Percentiles rank a stretch among this genome's conserved stretches.
Evolutionary conservation across 2,888 invertebrate genomes (phyloP).

Genomic region (Tenthredo amoena): DNA sequence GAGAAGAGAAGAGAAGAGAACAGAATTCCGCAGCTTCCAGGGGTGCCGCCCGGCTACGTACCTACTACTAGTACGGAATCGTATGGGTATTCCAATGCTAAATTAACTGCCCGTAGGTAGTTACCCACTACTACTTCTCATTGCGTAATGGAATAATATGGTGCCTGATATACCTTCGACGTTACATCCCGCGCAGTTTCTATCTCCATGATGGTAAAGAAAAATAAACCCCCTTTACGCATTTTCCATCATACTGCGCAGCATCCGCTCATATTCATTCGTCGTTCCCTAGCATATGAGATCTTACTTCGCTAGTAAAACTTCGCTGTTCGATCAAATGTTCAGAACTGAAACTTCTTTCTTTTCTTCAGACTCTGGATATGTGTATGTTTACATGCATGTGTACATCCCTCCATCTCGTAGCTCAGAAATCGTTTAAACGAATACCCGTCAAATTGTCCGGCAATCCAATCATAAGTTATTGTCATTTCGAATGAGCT

Average conservation of each 20-base stretch:
- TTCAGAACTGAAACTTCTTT: neutral
- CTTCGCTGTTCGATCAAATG: neutral
- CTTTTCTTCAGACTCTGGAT: neutral
- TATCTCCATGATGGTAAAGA: neutral
- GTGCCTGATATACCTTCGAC: neutral
- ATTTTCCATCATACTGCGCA: neutral
- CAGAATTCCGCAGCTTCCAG: conserved; percentile 72
- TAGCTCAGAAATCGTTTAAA: neutral
- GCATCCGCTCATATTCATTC: neutral
- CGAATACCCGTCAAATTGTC: neutral
- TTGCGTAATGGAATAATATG: conserved; percentile 71
- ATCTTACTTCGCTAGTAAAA: neutral
- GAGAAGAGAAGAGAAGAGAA: conserved; percentile 63
- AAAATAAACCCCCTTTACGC: neutral
- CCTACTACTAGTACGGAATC: neutral
- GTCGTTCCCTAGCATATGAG: neutral
- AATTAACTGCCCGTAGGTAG: conserved; percentile 73
- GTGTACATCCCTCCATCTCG: neutral
- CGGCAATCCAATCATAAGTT: conserved; percentile 36
- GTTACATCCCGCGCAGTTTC: neutral
- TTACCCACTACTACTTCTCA: neutral
- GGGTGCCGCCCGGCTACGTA: conserved; percentile 54
- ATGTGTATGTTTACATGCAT: too few species aligned
- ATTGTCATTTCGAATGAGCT: conserved; percentile 33
- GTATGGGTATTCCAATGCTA: conserved; percentile 69